Evolutionary conservation across 2,888 invertebrate species (phyloP).

Genomic region (Trachelus stipa): DNA sequence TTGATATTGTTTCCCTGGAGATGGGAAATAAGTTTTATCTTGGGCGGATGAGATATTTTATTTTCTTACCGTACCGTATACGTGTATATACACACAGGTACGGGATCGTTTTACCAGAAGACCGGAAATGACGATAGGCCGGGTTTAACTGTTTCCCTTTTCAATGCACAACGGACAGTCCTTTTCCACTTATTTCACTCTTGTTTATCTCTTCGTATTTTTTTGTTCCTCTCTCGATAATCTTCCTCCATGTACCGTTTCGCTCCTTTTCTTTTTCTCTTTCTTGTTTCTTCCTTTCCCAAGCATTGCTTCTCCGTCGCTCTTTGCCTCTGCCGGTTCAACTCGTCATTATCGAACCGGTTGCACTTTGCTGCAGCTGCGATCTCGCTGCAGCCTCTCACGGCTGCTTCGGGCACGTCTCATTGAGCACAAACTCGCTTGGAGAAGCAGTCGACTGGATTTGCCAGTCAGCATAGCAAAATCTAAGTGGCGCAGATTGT

Average conservation of each 20-base stretch:
- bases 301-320: neutral
- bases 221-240: neutral
- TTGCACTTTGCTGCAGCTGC: slow-evolving; percentile 37
- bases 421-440: slow-evolving; percentile 37
- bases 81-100: neutral
- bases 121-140: slow-evolving; percentile 23
- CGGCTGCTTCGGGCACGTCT: slow-evolving; percentile 35
- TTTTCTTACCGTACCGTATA: neutral
- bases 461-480: neutral
- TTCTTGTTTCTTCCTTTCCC: slow-evolving; percentile 14
- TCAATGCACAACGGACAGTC: neutral
- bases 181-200: neutral
- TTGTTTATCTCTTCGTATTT: neutral
- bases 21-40: neutral
- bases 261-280: neutral
- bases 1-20: neutral
- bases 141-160: slow-evolving; percentile 32
- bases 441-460: neutral
- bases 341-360: slow-evolving; percentile 25
- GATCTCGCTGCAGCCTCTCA: slow-evolving; percentile 28
- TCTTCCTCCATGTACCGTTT: neutral
- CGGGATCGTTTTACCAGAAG: neutral
- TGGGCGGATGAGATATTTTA: neutral
- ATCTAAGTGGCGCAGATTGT: neutral
- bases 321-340: neutral